phyloP scores from a whole-genome alignment of 2,113 vertebrate species.

The Platanista minor region DNA sequence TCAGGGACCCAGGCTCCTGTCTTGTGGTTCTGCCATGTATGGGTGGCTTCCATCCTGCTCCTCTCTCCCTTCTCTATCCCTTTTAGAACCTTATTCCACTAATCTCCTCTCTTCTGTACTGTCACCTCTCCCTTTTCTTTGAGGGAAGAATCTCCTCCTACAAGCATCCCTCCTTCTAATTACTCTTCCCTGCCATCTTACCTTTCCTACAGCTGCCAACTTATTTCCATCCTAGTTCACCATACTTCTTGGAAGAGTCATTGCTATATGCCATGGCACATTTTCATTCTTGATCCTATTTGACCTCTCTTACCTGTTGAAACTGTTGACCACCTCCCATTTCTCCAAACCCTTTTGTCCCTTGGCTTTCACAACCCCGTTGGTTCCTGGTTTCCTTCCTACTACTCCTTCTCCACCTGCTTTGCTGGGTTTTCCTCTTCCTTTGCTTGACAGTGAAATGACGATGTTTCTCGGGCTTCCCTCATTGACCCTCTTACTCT shows the following conservation, averaged over 20 bases:
- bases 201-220: not conserved
- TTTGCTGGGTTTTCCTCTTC: conserved; percentile 15
- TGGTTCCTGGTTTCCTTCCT: not conserved
- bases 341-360: not conserved
- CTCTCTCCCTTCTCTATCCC: not conserved
- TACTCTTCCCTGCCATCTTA: not conserved
- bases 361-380: not conserved
- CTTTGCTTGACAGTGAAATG: not conserved
- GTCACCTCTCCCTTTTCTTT: not conserved
- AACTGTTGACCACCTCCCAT: not conserved
- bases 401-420: not conserved
- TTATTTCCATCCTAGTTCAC: not conserved
- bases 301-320: not conserved
- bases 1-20: not conserved
- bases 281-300: not conserved
- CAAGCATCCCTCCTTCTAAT: not conserved
- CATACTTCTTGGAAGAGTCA: not conserved
- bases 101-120: not conserved
- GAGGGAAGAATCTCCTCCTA: not conserved
- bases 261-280: not conserved
- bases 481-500: not conserved
- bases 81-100: not conserved
- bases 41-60: not conserved
- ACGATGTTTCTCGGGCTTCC: not conserved
- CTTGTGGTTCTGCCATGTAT: not conserved